Evolutionary conservation across 2,113 vertebrate species (phyloP).

Genomic region (Struthio camelus): DNA sequence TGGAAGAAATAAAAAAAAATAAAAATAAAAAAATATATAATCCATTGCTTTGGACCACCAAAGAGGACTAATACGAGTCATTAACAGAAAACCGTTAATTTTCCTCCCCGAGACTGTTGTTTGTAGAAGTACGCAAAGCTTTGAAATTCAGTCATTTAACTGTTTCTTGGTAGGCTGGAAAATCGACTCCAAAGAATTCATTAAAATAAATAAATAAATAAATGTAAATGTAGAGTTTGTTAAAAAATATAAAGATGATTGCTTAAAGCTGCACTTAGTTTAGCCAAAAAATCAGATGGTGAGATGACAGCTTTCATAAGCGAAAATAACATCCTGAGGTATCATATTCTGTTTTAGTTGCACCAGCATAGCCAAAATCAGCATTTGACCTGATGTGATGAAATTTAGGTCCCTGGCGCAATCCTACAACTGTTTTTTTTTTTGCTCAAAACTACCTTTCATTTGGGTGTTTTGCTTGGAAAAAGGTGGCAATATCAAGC

Average conservation of each 20-base stretch:
- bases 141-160: slow-evolving; percentile 77
- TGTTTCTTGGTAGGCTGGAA: slow-evolving; percentile 73
- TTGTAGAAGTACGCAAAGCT: slow-evolving; percentile 75
- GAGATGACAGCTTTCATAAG: background rate
- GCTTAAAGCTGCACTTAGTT: background rate
- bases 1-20: slow-evolving; percentile 72
- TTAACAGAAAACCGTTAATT: slow-evolving; percentile 85
- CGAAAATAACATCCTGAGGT: background rate
- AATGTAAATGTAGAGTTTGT: background rate
- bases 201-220: background rate
- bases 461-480: background rate
- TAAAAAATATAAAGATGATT: background rate
- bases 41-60: slow-evolving; percentile 81
- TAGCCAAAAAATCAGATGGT: background rate
- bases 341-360: background rate
- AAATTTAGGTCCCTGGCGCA: background rate
- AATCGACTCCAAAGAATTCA: slow-evolving; percentile 29
- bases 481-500: background rate
- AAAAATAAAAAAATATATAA: slow-evolving; percentile 77
- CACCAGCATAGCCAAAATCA: background rate
- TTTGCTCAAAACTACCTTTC: background rate
- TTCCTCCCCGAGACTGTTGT: slow-evolving; percentile 79
- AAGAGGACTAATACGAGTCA: slow-evolving; percentile 84
- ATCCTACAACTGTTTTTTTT: background rate
- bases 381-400: rapidly evolving